Evolutionary conservation across 2,797 vertebrate species (phyloP).

Genomic region (Enteromius radiatus): DNA sequence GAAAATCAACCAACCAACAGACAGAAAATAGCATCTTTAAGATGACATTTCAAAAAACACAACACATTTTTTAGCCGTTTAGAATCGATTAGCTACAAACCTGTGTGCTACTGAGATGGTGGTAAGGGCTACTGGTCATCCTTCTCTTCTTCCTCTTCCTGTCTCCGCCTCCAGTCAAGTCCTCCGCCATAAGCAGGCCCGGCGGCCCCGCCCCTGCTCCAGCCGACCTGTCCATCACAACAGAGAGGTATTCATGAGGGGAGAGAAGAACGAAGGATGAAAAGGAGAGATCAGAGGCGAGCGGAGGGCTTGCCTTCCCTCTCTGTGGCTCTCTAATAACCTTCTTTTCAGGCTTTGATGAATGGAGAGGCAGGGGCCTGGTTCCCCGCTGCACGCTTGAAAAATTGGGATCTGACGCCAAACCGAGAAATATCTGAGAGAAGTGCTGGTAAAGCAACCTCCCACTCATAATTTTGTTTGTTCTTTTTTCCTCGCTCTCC

Average conservation of each 20-base stretch:
- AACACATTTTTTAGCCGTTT: neutral
- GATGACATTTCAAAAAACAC: neutral
- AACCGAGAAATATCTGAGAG: slow-evolving; percentile 75
- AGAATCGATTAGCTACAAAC: slow-evolving; percentile 67
- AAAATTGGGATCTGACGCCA: slow-evolving; percentile 70
- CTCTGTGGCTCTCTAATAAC: slow-evolving; percentile 64
- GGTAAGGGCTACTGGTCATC: slow-evolving; percentile 76
- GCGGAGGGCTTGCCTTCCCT: slow-evolving; percentile 63
- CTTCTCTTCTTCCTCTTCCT: slow-evolving; percentile 87
- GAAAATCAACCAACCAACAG: neutral
- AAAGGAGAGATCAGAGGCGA: slow-evolving; percentile 63
- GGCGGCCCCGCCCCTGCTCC: slow-evolving; percentile 79
- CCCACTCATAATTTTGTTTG: slow-evolving; percentile 65
- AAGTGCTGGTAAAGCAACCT: slow-evolving; percentile 68
- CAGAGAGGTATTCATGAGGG: slow-evolving; percentile 62
- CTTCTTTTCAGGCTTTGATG: slow-evolving; percentile 65
- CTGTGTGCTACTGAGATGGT: slow-evolving; percentile 75
- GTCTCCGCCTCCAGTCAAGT: slow-evolving; percentile 73
- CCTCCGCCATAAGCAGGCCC: slow-evolving; percentile 77
- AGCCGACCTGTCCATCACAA: slow-evolving; percentile 74
- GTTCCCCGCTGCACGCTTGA: slow-evolving; percentile 61
- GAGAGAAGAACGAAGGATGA: slow-evolving; percentile 60
- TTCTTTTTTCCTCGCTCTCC: slow-evolving; percentile 51
- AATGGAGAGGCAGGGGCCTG: slow-evolving; percentile 65
- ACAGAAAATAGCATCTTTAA: neutral